Evolutionary conservation across 2,888 invertebrate species (phyloP).

Genomic region (Torymus auratus): DNA sequence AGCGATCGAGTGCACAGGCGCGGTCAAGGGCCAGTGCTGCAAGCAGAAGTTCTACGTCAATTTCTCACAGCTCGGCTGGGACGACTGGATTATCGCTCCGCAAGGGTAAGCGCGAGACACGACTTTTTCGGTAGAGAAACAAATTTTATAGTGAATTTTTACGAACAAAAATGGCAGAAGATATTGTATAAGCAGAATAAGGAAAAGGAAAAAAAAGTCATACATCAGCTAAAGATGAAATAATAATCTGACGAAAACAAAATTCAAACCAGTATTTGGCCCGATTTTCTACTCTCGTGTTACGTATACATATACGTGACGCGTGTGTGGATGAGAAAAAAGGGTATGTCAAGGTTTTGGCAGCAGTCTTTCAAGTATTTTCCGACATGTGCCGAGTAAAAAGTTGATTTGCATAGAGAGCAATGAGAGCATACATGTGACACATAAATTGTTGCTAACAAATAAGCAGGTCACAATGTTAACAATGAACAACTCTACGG

Average conservation of each 20-base stretch:
- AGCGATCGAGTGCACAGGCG: constrained; percentile 89
- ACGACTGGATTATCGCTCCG: constrained; percentile 95
- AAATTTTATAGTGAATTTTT: no score
- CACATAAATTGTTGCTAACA: constrained; percentile 33
- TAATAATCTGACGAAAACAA: constrained; percentile 2
- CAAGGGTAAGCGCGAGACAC: constrained; percentile 80
- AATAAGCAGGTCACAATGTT: constrained; percentile 33
- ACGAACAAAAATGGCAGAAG: background rate
- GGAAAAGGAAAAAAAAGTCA: no score
- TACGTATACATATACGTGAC: constrained; percentile 3
- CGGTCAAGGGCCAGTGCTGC: constrained; percentile 86
- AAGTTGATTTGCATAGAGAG: constrained; percentile 53
- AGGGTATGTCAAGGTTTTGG: constrained; percentile 59
- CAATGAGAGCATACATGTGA: constrained; percentile 42
- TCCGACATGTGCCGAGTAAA: constrained; percentile 4
- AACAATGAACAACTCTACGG: background rate
- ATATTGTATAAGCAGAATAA: no score
- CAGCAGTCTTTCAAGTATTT: constrained; percentile 53
- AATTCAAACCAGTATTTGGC: constrained; percentile 43
- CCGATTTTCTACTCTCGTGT: constrained; percentile 39
- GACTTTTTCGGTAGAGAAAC: background rate
- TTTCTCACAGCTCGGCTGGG: constrained; percentile 94
- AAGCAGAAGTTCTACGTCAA: constrained; percentile 94
- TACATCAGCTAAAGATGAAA: background rate
- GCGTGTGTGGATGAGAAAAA: constrained; percentile 24